phyloP scores from a whole-genome alignment of 2,797 vertebrate genomes.

The Meda fulgida region DNA sequence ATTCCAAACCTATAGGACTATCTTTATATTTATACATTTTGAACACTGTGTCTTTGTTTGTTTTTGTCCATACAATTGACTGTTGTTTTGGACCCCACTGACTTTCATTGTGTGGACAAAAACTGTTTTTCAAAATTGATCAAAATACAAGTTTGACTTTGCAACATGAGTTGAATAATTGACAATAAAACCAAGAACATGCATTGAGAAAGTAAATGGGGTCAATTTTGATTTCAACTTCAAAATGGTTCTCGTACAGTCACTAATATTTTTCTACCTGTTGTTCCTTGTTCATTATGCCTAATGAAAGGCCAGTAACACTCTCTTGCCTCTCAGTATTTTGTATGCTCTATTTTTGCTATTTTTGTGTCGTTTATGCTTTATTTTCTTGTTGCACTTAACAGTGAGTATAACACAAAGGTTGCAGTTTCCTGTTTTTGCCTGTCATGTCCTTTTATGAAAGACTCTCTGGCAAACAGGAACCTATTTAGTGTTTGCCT shows the following conservation, averaged over 20 bases:
- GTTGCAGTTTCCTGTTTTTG: conserved; percentile 49
- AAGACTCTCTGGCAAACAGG: conserved; percentile 48
- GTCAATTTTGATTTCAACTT: not conserved
- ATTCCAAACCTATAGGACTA: not conserved
- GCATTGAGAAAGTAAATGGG: not conserved
- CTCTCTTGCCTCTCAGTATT: conserved; percentile 43
- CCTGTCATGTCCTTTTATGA: conserved; percentile 29
- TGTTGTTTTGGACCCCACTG: not conserved
- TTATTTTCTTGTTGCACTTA: conserved; percentile 54
- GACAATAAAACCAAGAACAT: not conserved
- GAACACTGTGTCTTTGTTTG: not conserved
- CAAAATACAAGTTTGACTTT: not conserved
- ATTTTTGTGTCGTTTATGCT: not conserved
- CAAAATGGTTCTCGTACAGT: not conserved
- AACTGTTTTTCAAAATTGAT: not conserved
- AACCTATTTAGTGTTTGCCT: conserved; percentile 58
- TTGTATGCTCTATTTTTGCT: conserved; percentile 16
- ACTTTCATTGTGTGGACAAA: not conserved
- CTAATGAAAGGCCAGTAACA: conserved; percentile 56
- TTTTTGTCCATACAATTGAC: not conserved
- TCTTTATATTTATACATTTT: not conserved
- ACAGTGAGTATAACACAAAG: conserved; percentile 52
- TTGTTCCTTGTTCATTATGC: conserved; percentile 53
- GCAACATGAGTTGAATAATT: not conserved
- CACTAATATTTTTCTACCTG: conserved; percentile 18